Evolutionary conservation across 2,888 invertebrate species (phyloP), one percentile per base, ranked within the genome.

Genomic region (Thereva unica): DNA sequence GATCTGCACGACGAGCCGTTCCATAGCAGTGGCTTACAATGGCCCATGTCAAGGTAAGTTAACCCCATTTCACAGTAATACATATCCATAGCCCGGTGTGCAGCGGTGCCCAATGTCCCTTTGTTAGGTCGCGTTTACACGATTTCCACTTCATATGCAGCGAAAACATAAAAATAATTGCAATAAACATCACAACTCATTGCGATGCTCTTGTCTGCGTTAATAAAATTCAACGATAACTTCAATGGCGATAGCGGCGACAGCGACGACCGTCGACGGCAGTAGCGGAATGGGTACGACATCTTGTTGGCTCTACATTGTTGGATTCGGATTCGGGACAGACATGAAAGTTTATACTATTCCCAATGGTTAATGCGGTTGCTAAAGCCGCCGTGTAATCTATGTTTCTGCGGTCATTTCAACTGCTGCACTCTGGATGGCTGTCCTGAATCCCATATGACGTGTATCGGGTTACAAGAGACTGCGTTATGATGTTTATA

Each of bases 1-100:
- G 70, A 92, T 94, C 44, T 95, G 95, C 82, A 86, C 87, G 75
- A 87, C 87, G 69, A 94, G 94, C 70, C 87, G 86, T 73, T 90
- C 93, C 71, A 87, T 95, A 76, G 91, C 92, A 67, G 85, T 93
- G 70, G 94, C 95, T 54, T 95, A 95, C 83, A 88, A 87, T 79
- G 94, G 95, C 71, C 85, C 88, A 74, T 95, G 95, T 82, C 88
- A 88, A 85, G 89, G 94, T 94, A 80, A 85, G 87, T 81, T 45
- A 47, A 52, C 64, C 53, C 53, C 53, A 38, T 23, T 23, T 23
- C 23, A 23, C 23, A 23, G 23, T 23, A 23, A 23, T 23, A 23
- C 23, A 23, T 52, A 52, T 52, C 12, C 35, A 6, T 56, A 34
- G n/a, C 9, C 44, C 44, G 44, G 12, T n/a, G 56, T 56, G 42